Conservation (phyloP, 2,888 invertebrate genomes). For the Epinotia nisella region DNA sequence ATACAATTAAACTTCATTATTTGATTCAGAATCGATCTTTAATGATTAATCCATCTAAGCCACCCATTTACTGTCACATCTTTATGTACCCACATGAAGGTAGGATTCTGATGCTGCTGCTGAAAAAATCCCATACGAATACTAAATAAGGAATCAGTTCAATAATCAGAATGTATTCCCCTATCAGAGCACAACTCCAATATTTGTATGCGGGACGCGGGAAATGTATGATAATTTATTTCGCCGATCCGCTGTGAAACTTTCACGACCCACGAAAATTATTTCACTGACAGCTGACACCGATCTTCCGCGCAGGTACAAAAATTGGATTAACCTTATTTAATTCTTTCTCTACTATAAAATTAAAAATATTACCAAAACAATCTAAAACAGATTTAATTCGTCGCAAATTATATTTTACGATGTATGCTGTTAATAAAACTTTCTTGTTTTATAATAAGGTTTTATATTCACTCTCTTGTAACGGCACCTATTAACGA, state of each 20-base stretch:
- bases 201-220: constrained; percentile 61
- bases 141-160: constrained; percentile 49
- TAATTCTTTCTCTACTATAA: background rate
- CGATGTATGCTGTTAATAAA: too few relatives aligned
- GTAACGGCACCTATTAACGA: too few relatives aligned
- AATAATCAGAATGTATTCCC: constrained; percentile 52
- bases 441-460: too few relatives aligned
- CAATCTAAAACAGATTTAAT: too few relatives aligned
- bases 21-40: too few relatives aligned
- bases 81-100: background rate
- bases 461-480: too few relatives aligned
- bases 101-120: background rate
- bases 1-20: too few relatives aligned
- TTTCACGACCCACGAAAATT: constrained; percentile 61
- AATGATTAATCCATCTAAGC: too few relatives aligned
- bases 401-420: too few relatives aligned
- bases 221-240: constrained; percentile 72
- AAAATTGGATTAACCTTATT: constrained; percentile 9
- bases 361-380: background rate
- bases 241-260: constrained; percentile 65
- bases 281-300: constrained; percentile 58
- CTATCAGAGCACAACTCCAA: constrained; percentile 53
- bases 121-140: constrained; percentile 5
- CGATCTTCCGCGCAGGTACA: constrained; percentile 39
- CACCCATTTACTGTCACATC: background rate